Base-by-base conservation (phyloP, 30 jellyfish, hydroid and myxozoan species). In the Turritopsis dohrnii region DNA sequence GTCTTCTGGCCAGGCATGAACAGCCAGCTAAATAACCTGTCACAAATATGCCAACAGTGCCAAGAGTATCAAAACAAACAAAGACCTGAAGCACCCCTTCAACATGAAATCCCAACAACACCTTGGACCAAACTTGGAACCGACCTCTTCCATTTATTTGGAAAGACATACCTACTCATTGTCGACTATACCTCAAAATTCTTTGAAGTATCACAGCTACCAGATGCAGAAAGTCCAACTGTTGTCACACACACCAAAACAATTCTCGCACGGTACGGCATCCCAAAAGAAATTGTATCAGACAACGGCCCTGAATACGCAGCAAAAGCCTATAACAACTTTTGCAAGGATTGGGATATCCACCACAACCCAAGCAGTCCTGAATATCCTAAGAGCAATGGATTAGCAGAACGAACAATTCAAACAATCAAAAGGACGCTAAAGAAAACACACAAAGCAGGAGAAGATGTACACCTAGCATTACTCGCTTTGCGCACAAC, bases 341-440 rank as follows among this genome's bases (percentile, higher is more conserved):
- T 87, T 52, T 28, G 84, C 65, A 74, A 87, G 27, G 77, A 81
- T 25, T 87, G 69, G 4, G 87, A 74, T 73, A 79, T 87, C n/a
- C 30, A 74, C 52, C 95, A 87, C 71, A 72, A 71, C 29, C 71
- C 86, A 71, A 79, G 80, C 80, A 79, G 85, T 23, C 85, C 85
- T 7, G 85, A 79, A 79, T 53, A 79, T 75, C 87, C 90, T 5
- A 72, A 84, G 72, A 65, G 84, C 30, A 89, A 89, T 54, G 96
- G 96, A 26, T 89, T 84, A n/a, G 86, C 84, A 52, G 93, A 83
- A 79, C 88, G 90, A 54, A 76, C 82, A 27, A 66, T 89, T 26
- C 93, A 89, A 84, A 89, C 90, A n/a, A 86, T 88, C 82, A 89
- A 89, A 89, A 83, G 93, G 83, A 89, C 90, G 5, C 79, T 84